Evolutionary conservation across 1,140 invertebrate genomes (phyloP), one percentile per base, ranked within the genome.

Genomic region (Drosophila willistoni): DNA sequence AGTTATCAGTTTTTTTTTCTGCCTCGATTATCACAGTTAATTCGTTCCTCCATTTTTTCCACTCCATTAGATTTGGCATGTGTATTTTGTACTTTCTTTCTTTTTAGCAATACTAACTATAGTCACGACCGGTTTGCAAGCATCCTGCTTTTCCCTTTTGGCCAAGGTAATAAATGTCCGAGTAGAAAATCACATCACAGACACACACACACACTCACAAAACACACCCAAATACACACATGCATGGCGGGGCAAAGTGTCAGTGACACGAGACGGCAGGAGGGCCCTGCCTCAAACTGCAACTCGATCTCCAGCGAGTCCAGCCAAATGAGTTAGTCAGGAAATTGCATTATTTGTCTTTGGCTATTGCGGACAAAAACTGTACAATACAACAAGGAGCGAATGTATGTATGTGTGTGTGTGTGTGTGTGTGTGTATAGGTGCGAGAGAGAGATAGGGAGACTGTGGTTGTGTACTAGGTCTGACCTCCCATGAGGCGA

Each of bases 261-360:
- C 79, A 79, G 68, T 79, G 83, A 80, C 79, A 87, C 73, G 70
- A 69, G 73, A 71, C 68, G 64, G 56, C 47, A 64, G 51, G 54
- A 51, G 22, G 55, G 33, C 22, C 14, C 25, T 54, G 9, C 25
- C 29, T 54, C 29, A 22, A 41, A 64, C 14, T 54, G 17, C 54
- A 55, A 33, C 17, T 14, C 34, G 14, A 34, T 22, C 22, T 7
- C 73, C 72, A 61, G 66, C 17, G 44, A 29, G 19, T 17, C 29
- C 17, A 39, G 84, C 84, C 80, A 89, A 89, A 89, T 89, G 84
- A 89, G 84, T 89, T 89, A 89, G 84, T 84, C 84, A 76, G 84
- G 84, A 89, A 89, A 89, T 89, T 89, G 84, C 84, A 89, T 89
- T 89, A 89, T 89, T 89, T 89, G 84, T 89, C 84, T 89, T 89